Conservation (phyloP, 2,888 invertebrate genomes). For the Cataglyphis altisquamis region DNA sequence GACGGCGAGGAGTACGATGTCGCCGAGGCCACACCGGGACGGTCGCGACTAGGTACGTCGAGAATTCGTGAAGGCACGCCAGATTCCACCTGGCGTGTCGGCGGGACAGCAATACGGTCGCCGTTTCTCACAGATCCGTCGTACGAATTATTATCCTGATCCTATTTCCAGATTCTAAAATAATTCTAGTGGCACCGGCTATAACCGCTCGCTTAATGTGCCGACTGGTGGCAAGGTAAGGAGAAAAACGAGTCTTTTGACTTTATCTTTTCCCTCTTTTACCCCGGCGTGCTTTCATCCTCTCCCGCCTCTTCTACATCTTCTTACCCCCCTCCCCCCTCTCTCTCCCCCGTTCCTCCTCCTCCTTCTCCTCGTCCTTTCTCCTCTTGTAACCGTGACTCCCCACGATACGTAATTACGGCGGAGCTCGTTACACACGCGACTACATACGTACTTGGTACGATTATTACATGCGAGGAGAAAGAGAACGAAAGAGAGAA, state of each 20-base stretch:
- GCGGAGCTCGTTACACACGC: slow-evolving; percentile 63
- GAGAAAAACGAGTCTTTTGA: slow-evolving; percentile 20
- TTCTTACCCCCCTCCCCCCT: background rate
- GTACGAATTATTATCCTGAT: slow-evolving; percentile 74
- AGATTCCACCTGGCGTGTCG: slow-evolving; percentile 41
- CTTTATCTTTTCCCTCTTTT: slow-evolving; percentile 11
- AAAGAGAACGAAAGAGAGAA: slow-evolving; percentile 29
- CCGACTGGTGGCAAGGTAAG: slow-evolving; percentile 43
- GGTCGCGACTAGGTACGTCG: slow-evolving; percentile 68
- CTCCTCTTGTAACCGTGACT: background rate
- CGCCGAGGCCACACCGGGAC: slow-evolving; percentile 58
- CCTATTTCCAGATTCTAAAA: slow-evolving; percentile 64
- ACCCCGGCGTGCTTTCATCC: background rate
- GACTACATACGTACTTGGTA: slow-evolving; percentile 48
- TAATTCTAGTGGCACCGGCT: slow-evolving; percentile 65
- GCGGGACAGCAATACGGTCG: slow-evolving; percentile 35
- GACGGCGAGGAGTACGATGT: slow-evolving; percentile 63
- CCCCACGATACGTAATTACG: slow-evolving; percentile 66
- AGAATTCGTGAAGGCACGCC: slow-evolving; percentile 75
- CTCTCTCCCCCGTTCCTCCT: background rate
- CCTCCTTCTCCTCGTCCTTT: background rate
- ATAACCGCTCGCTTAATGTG: slow-evolving; percentile 66
- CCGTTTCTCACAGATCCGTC: slow-evolving; percentile 14
- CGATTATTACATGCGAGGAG: slow-evolving; percentile 69
- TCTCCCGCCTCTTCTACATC: background rate